Base-by-base conservation (phyloP, 2,888 invertebrate genomes). In the Ophioninae sp. region DNA sequence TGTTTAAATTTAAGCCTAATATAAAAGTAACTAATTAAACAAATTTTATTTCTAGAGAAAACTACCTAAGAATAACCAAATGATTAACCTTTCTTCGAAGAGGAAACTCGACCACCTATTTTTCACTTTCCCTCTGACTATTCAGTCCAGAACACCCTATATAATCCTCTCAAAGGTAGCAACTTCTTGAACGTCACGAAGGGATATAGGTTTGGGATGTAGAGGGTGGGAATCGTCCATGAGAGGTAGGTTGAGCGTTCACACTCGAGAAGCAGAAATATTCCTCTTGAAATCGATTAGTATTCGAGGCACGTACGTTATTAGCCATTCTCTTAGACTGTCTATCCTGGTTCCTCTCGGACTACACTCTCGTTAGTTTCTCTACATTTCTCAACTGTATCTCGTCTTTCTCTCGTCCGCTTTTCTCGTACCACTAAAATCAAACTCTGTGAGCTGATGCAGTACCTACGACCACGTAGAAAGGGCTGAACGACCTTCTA, bases 251-350 rank as follows among this genome's bases (percentile, higher is more conserved):
- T 59, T 59, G 68, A 67, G 37, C 64, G 70, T 85, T 72, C 59
- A 84, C 85, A 83, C 82, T 85, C 76, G 62, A 84, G 74, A 74
- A 59, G 79, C 76, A 79, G 61, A 75, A 78, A 86, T 87, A 89
- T 89, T 87, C 86, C 87, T 86, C 77, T 83, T 81, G 85, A 87
- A 87, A 86, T 87, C 89, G 88, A 91, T 92, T 90, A 90, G 89
- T 87, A 91, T 88, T 89, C 90, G 81, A 83, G 86, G 88, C 91
- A 91, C 91, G 91, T 91, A 86, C 89, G 89, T 90, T 92, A 91
- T 92, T 92, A 91, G 89, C 90, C 86, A 89, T 90, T 91, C 89
- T 87, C 87, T 84, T 20, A 41, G 64, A 73, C 69, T 79, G 62
- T 67, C 75, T 72, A 72, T 65, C 79, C 37, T 57, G 57, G 56